phyloP scores from a whole-genome alignment of 1,140 invertebrate genomes.

The Eumeta japonica region DNA sequence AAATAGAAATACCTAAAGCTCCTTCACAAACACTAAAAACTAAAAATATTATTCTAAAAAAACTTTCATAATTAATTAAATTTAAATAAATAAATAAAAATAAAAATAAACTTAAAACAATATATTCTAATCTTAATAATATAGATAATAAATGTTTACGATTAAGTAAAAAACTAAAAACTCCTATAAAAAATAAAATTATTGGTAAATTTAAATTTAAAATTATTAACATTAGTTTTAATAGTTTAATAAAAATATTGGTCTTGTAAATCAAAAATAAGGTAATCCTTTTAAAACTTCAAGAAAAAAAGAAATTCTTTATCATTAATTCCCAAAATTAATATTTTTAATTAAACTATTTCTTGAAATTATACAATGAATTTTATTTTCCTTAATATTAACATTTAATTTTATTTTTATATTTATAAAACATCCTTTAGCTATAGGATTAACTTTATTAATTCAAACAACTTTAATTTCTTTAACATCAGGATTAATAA shows the following conservation, averaged over 20 bases:
- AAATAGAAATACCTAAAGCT: conserved; percentile 58
- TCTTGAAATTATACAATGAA: too few species aligned
- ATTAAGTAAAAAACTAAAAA: conserved; percentile 51
- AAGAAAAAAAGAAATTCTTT: too few species aligned
- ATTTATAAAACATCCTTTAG: conserved; percentile 11
- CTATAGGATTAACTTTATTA: neutral
- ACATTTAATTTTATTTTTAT: conserved; percentile 21
- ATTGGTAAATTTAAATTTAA: conserved; percentile 32
- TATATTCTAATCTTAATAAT: conserved; percentile 61
- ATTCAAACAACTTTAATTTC: too few species aligned
- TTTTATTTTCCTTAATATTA: too few species aligned
- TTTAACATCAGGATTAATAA: neutral
- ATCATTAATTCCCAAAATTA: too few species aligned
- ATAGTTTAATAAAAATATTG: neutral
- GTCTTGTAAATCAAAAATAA: conserved; percentile 19
- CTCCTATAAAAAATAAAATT: conserved; percentile 39
- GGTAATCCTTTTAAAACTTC: neutral
- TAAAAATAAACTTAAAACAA: conserved; percentile 56
- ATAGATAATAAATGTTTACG: conserved; percentile 61
- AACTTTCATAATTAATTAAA: conserved; percentile 47
- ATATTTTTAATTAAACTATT: too few species aligned
- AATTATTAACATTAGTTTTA: conserved; percentile 15
- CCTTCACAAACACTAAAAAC: conserved; percentile 61
- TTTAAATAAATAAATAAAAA: conserved; percentile 53
- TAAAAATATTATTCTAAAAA: conserved; percentile 61